phyloP scores from a whole-genome alignment of 2,888 invertebrate species.

The Salticus scenicus region DNA sequence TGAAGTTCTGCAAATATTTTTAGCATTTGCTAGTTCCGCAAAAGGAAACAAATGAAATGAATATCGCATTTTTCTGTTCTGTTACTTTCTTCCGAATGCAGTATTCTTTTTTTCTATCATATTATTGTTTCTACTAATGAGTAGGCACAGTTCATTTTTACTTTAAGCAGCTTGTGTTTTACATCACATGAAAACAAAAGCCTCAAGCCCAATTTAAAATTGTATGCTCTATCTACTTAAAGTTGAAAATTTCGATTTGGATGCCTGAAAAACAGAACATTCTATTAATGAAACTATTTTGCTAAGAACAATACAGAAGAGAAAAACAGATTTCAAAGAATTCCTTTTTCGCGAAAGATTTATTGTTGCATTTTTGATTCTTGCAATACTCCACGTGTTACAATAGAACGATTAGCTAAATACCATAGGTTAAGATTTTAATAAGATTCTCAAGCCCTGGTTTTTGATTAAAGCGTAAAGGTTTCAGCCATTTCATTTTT shows the following conservation, averaged over 20 bases:
- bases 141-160: neutral
- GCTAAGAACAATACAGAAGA: neutral
- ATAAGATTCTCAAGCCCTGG: constrained; percentile 41
- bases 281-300: constrained; percentile 12
- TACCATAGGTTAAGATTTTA: constrained; percentile 42
- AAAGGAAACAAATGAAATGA: neutral
- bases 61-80: neutral
- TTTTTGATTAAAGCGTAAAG: constrained; percentile 41
- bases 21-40: neutral
- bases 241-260: neutral
- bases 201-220: neutral
- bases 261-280: neutral
- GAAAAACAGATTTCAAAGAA: constrained; percentile 24
- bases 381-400: constrained; percentile 2
- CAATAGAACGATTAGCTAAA: constrained; percentile 33
- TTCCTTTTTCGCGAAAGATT: constrained; percentile 5
- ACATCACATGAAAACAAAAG: neutral
- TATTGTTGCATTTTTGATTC: constrained; percentile 11
- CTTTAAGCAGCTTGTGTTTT: neutral
- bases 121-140: neutral
- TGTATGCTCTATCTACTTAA: neutral
- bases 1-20: neutral
- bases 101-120: neutral
- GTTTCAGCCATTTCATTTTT: constrained; percentile 40
- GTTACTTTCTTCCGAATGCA: neutral